Percentiles rank a stretch among this genome's conserved stretches.
These are phyloP conservation scores for Amblyraja radiata DNA, from an alignment of 2,797 vertebrate genomes.

Conservation along the genomic window DNA sequence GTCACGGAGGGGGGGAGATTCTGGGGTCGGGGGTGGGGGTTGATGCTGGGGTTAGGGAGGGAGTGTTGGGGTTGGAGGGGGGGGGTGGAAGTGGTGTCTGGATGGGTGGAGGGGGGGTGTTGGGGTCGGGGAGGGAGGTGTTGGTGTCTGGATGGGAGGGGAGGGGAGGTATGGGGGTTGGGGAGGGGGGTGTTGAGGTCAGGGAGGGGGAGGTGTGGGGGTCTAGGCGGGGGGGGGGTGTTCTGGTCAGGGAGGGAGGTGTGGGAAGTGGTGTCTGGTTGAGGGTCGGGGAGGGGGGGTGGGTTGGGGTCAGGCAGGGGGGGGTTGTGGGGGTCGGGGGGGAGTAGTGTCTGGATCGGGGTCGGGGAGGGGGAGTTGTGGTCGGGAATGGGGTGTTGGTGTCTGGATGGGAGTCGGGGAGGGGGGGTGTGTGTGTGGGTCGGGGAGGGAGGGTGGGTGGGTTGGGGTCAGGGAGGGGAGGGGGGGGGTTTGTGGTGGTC, in stretches of 20 bases:
- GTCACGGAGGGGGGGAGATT: too few relatives aligned
- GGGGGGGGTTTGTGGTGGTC: not conserved
- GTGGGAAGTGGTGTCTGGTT: too few relatives aligned
- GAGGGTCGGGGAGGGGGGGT: too few relatives aligned
- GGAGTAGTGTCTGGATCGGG: not conserved
- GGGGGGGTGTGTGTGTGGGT: rapidly evolving
- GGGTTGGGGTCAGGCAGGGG: not conserved
- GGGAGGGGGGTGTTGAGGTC: not conserved
- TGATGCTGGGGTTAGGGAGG: constrained; percentile 31
- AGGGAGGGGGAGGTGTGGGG: not conserved
- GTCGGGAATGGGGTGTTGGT: not conserved
- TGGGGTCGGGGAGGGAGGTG: not conserved
- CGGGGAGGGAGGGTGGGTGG: too few relatives aligned
- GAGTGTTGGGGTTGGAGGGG: constrained; percentile 31
- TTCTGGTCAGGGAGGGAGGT: not conserved
- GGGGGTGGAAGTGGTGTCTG: not conserved
- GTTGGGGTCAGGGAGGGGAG: too few relatives aligned
- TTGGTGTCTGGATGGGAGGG: not conserved
- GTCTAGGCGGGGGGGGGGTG: not conserved
- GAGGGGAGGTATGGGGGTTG: not conserved
- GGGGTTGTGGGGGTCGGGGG: not conserved
- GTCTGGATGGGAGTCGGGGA: not conserved
- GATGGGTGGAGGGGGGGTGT: rapidly evolving
- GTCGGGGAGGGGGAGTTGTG: constrained; percentile 2
- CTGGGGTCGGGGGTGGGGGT: too few relatives aligned